Evolutionary conservation across 2,888 invertebrate genomes (phyloP), one percentile per base, ranked within the genome.

Genomic region (Automeris io): DNA sequence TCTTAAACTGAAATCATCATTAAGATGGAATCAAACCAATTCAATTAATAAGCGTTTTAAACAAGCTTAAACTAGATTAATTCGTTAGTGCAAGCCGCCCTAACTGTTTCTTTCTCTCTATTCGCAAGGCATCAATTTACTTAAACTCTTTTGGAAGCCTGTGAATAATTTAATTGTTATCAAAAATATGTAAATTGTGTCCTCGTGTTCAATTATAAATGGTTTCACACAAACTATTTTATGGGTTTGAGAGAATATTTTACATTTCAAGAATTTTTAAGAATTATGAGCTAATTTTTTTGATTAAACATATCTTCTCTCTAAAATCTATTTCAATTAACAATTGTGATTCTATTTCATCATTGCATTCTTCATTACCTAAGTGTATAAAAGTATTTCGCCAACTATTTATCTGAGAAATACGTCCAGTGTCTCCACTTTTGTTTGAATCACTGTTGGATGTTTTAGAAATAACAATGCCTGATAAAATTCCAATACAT

Each of bases 401-500:
- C n/a, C n/a, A n/a, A n/a, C n/a, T n/a, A n/a, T n/a, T n/a, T n/a
- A n/a, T n/a, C n/a, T n/a, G n/a, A n/a, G n/a, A n/a, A n/a, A n/a
- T n/a, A n/a, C 26, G 26, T 26, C 7, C 12, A 7, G 2, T 12
- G 13, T 26, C 13, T 13, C 26, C 29, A 29, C 29, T 4, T 13
- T 29, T 29, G 29, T 29, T 16, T 29, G 8, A 16, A 0, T 16
- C 16, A 29, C 16, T 29, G 29, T 25, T 33, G 18, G 32, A 33
- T 40, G 39, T 43, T 13, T 37, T 4, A n/a, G 13, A 13, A 16
- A 29, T n/a, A 29, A 29, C 29, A 29, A 29, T 29, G 29, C 29
- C n/a, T 16, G 3, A 40, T 40, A 11, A 33, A 40, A 40, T 39
- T 29, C 32, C 34, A n/a, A 21, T 22, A 8, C 21, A 24, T 23